Percentiles rank a stretch among this genome's conserved stretches.
phyloP scores from a whole-genome alignment of 2,113 vertebrate species.

The Pelobates fuscus region DNA sequence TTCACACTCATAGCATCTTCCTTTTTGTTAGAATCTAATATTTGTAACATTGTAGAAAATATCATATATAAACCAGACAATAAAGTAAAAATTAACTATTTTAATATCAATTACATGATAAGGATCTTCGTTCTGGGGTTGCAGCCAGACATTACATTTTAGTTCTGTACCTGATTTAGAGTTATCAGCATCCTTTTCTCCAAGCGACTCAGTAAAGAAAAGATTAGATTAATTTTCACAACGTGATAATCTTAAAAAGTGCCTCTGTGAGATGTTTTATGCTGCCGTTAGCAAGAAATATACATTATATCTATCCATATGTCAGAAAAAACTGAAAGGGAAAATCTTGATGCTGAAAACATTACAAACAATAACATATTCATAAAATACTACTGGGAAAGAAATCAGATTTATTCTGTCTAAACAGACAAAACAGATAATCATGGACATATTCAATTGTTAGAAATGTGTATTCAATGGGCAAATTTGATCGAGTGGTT shows the following conservation, averaged over 20 bases:
- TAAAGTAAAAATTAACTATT: no score
- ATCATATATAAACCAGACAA: no score
- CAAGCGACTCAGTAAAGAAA: background rate
- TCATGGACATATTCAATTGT: background rate
- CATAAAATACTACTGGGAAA: background rate
- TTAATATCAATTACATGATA: no score
- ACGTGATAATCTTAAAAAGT: background rate
- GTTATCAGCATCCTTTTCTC: background rate
- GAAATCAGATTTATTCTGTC: background rate
- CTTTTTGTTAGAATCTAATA: no score
- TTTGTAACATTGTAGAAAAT: no score
- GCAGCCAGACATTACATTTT: background rate
- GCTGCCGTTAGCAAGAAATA: background rate
- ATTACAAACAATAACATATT: constrained; percentile 1
- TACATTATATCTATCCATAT: background rate
- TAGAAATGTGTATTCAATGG: background rate
- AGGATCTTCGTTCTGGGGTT: no score
- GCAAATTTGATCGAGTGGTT: background rate
- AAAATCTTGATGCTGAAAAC: background rate
- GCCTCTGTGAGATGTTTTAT: background rate
- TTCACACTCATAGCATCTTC: no score
- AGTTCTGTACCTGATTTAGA: background rate
- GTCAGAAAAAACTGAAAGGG: background rate
- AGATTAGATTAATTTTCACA: background rate
- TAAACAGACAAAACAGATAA: background rate